Percentiles rank a stretch among this genome's conserved stretches.
Evolutionary conservation across 2,797 vertebrate species (phyloP).

Genomic region (Emydoidea blandingii): DNA sequence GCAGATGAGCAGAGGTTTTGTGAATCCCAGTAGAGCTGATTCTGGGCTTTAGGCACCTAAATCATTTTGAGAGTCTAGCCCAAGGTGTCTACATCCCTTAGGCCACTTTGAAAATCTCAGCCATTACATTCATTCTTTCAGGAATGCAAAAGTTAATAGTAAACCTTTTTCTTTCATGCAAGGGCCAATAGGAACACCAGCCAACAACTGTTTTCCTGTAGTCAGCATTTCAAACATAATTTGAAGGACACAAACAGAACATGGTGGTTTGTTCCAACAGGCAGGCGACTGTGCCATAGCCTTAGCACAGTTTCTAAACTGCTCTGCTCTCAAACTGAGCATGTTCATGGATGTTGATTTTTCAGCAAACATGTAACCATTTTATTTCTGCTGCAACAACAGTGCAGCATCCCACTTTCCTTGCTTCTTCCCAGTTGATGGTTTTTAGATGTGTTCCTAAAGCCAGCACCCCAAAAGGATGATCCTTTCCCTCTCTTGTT

Average conservation of each 20-base stretch:
- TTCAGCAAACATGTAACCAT: fast-evolving
- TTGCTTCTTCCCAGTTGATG: neutral
- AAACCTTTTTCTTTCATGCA: neutral
- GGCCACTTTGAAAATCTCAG: neutral
- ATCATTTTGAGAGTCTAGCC: neutral
- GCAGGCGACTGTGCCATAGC: neutral
- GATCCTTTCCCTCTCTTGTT: neutral
- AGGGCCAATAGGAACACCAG: neutral
- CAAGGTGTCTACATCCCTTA: neutral
- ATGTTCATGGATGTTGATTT: neutral
- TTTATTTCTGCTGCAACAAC: neutral
- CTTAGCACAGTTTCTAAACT: neutral
- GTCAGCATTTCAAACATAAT: fast-evolving
- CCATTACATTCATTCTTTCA: fast-evolving
- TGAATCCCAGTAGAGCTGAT: neutral
- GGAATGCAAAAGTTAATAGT: neutral
- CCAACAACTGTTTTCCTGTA: neutral
- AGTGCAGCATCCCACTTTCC: neutral
- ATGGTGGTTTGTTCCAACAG: neutral
- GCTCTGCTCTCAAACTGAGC: neutral
- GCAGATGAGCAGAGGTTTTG: neutral
- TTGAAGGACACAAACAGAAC: neutral
- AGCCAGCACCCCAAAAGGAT: neutral
- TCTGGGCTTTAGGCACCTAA: neutral
- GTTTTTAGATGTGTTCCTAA: neutral